A percentile compares a stretch with the other conserved stretches of the same genome.
These are phyloP conservation scores for Cardiocondyla obscurior DNA, from an alignment of 1,140 invertebrate species.

Conservation along the genomic window DNA sequence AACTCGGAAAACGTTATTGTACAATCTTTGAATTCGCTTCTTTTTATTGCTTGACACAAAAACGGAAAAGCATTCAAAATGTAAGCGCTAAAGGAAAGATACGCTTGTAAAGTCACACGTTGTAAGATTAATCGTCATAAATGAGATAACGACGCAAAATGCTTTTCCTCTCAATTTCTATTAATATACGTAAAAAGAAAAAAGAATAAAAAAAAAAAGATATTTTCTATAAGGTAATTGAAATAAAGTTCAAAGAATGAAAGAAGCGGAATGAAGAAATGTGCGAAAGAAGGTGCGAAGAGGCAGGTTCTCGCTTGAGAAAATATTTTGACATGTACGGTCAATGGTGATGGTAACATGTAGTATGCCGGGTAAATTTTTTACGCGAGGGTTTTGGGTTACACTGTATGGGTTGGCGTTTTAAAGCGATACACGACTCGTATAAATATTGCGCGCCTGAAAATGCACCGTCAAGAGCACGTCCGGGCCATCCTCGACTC, in stretches of 20 bases:
- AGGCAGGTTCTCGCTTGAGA: slow-evolving; percentile 58
- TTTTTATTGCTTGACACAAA: not conserved
- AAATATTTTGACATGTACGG: slow-evolving; percentile 82
- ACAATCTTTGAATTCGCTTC: not conserved
- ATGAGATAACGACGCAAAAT: not conserved
- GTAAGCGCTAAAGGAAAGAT: not conserved
- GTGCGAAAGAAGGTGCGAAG: not conserved
- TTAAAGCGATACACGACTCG: slow-evolving; percentile 68
- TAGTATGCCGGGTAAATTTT: slow-evolving; percentile 5
- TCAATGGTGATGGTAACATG: slow-evolving; percentile 63
- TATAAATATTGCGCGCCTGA: slow-evolving; percentile 69
- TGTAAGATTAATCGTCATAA: not conserved
- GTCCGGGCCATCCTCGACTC: slow-evolving; percentile 69
- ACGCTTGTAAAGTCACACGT: not conserved
- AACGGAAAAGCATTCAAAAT: not conserved
- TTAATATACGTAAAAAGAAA: not conserved
- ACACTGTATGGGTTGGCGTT: slow-evolving; percentile 43
- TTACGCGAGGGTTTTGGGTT: slow-evolving; percentile 52
- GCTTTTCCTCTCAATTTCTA: not conserved
- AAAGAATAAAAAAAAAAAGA: not conserved
- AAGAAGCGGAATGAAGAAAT: slow-evolving; percentile 10
- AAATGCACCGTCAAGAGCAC: slow-evolving; percentile 68
- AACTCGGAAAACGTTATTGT: not conserved
- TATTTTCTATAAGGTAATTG: not conserved
- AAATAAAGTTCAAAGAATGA: not conserved